These are phyloP conservation scores for Drosophila peninsularis DNA, from an alignment of 2,888 invertebrate species.

Conservation along the genomic window DNA sequence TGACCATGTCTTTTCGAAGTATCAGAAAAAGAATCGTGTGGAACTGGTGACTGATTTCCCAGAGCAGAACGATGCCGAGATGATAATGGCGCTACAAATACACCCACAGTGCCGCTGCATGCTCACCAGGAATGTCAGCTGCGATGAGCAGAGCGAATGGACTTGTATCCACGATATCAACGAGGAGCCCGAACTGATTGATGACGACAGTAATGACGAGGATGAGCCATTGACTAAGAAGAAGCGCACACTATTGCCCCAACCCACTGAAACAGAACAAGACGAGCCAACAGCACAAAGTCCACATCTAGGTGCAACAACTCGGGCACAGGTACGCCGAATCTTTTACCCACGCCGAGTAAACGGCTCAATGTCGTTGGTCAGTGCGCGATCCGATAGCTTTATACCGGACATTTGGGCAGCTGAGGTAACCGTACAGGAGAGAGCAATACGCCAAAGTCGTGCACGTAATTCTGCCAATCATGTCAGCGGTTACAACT, in stretches of 20 bases:
- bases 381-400: conserved; percentile 56
- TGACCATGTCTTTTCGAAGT: conserved; percentile 91
- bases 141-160: conserved; percentile 95
- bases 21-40: conserved; percentile 91
- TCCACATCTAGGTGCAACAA: conserved; percentile 5
- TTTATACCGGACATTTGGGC: conserved; percentile 85
- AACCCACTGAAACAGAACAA: conserved; percentile 3
- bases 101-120: conserved; percentile 90
- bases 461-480: conserved; percentile 76
- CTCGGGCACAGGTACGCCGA: conserved; percentile 12
- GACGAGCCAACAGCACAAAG: neutral
- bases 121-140: conserved; percentile 93
- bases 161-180: conserved; percentile 97
- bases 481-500: conserved; percentile 82
- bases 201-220: conserved; percentile 67
- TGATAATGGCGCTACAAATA: conserved; percentile 91
- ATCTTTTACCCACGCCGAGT: conserved; percentile 9
- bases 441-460: conserved; percentile 82
- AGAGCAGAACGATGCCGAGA: conserved; percentile 92
- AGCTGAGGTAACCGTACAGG: conserved; percentile 84
- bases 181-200: conserved; percentile 86
- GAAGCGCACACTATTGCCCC: conserved; percentile 33
- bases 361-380: conserved; percentile 1
- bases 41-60: conserved; percentile 97
- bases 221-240: conserved; percentile 58